These are phyloP conservation scores for Reinhardtius hippoglossoides DNA, from an alignment of 2,113 vertebrate genomes.

Conservation along the genomic window DNA sequence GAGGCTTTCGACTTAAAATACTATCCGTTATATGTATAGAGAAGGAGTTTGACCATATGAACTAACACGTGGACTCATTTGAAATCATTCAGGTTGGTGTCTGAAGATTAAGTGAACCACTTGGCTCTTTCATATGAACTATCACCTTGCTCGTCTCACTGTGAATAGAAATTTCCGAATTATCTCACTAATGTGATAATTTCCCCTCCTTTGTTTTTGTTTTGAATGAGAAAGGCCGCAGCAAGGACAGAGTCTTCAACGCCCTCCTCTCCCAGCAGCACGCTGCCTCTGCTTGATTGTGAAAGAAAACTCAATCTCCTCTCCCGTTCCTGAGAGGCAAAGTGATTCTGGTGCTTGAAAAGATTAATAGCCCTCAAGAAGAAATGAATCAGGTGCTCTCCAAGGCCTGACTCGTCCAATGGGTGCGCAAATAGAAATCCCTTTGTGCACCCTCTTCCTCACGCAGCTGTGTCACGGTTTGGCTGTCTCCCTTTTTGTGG, in stretches of 20 bases:
- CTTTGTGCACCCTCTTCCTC: constrained; percentile 55
- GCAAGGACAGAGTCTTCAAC: constrained; percentile 64
- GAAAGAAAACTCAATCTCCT: constrained; percentile 83
- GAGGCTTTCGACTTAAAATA: not conserved
- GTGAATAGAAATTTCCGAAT: constrained; percentile 27
- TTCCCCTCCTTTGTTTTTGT: constrained; percentile 18
- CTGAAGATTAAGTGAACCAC: not conserved
- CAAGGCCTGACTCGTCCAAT: constrained; percentile 70
- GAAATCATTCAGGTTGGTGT: not conserved
- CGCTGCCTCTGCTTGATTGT: constrained; percentile 65
- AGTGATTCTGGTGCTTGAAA: constrained; percentile 82
- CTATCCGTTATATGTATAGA: not conserved
- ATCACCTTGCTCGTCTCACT: constrained; percentile 26
- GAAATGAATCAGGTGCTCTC: constrained; percentile 83
- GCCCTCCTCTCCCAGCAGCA: constrained; percentile 11
- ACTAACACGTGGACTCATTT: not conserved
- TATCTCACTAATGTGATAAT: constrained; percentile 19
- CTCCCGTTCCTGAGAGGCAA: constrained; percentile 76
- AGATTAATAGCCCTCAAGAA: constrained; percentile 85
- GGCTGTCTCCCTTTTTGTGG: not conserved
- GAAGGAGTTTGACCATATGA: not conserved
- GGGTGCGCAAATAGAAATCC: constrained; percentile 67
- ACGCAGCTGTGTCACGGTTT: not conserved
- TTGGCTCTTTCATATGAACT: constrained; percentile 21
- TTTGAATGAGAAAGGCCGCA: constrained; percentile 30